phyloP scores from a whole-genome alignment of 2,888 invertebrate genomes.

The Campaea margaritaria region DNA sequence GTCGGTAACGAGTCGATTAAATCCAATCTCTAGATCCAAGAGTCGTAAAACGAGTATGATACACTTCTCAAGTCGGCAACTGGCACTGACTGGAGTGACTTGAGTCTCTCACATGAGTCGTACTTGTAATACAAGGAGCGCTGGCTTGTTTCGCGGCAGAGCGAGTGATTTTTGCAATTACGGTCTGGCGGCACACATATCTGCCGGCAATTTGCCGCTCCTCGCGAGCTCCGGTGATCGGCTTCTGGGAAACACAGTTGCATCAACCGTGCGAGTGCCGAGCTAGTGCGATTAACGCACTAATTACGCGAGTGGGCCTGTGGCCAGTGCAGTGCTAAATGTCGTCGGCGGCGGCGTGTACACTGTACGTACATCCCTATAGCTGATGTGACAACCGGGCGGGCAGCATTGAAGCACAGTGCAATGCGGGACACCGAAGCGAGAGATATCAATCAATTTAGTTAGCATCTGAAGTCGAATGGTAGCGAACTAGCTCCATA shows the following conservation, averaged over 20 bases:
- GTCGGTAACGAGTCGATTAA: slow-evolving; percentile 17
- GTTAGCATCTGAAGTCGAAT: neutral
- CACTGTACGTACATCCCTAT: too few species aligned
- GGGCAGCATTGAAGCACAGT: neutral
- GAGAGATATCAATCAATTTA: too few species aligned
- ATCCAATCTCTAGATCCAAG: slow-evolving; percentile 16
- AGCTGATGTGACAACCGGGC: neutral
- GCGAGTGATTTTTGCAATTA: slow-evolving; percentile 82
- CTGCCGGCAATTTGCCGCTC: slow-evolving; percentile 81
- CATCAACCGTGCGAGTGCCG: slow-evolving; percentile 64
- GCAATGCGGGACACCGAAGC: neutral
- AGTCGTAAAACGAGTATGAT: slow-evolving; percentile 35
- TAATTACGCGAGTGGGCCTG: slow-evolving; percentile 59
- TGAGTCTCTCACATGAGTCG: slow-evolving; percentile 45
- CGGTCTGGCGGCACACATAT: slow-evolving; percentile 80
- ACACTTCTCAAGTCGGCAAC: slow-evolving; percentile 35
- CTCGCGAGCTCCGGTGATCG: slow-evolving; percentile 74
- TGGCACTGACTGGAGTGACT: neutral
- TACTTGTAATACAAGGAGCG: slow-evolving; percentile 61
- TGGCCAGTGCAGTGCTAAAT: slow-evolving; percentile 29
- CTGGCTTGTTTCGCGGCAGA: slow-evolving; percentile 50
- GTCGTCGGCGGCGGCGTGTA: slow-evolving; percentile 22
- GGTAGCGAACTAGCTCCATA: too few species aligned
- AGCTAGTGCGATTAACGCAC: slow-evolving; percentile 76
- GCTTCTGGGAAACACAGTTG: slow-evolving; percentile 78